phyloP scores from a whole-genome alignment of 2,888 invertebrate species.

The Stenchaetothrips biformis region DNA sequence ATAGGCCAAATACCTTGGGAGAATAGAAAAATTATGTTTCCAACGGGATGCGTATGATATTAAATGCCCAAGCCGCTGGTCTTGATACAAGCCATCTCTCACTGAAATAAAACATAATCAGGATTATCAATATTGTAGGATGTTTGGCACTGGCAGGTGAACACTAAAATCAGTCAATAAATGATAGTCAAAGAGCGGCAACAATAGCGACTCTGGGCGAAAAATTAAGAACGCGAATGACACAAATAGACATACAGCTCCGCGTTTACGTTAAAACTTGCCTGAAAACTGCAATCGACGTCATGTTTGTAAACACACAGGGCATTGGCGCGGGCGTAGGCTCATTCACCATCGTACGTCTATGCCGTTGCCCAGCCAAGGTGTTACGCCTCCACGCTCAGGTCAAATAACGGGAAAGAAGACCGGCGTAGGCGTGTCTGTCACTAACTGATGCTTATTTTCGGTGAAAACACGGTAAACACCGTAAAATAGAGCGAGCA shows the following conservation, averaged over 20 bases:
- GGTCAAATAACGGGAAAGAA: too few species aligned
- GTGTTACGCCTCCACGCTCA: too few species aligned
- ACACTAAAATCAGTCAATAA: not conserved
- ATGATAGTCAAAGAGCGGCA: not conserved
- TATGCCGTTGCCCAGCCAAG: not conserved
- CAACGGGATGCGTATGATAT: constrained; percentile 3
- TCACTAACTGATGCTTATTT: too few species aligned
- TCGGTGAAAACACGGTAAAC: too few species aligned
- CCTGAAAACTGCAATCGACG: not conserved
- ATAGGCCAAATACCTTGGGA: not conserved
- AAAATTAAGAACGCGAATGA: too few species aligned
- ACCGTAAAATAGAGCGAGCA: too few species aligned
- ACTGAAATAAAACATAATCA: not conserved
- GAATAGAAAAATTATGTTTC: not conserved
- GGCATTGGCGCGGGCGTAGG: not conserved
- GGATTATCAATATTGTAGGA: not conserved
- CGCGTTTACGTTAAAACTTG: not conserved
- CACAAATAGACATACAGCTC: too few species aligned
- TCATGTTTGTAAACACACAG: constrained; percentile 9
- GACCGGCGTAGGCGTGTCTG: too few species aligned
- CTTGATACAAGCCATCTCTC: not conserved
- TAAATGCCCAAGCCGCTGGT: constrained; percentile 2
- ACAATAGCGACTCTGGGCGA: too few species aligned
- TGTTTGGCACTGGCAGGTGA: not conserved
- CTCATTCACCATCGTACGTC: not conserved